A percentile compares a stretch with the other conserved stretches of the same genome.
phyloP scores from a whole-genome alignment of 2,797 vertebrate genomes.

The Jordanella pulchra region DNA sequence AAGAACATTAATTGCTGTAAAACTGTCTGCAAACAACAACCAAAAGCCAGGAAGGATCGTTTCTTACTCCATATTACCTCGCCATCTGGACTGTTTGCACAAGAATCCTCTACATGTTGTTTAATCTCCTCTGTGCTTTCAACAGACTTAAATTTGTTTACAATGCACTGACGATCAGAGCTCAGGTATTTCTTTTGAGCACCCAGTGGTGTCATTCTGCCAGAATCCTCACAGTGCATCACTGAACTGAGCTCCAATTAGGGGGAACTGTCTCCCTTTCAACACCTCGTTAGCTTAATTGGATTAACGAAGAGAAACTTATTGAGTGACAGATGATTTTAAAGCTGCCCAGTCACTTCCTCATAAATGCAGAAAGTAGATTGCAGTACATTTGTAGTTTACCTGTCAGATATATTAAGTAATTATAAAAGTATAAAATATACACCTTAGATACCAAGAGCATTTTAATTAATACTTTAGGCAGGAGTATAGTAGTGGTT shows the following conservation, averaged over 20 bases:
- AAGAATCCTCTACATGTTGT: slow-evolving; percentile 2
- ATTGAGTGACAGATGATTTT: slow-evolving; percentile 44
- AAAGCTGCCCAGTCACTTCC: neutral
- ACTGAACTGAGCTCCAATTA: slow-evolving; percentile 51
- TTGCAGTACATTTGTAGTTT: slow-evolving; percentile 1
- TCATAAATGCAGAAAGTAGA: neutral
- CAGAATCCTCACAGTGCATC: slow-evolving; percentile 35
- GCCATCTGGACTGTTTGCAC: neutral
- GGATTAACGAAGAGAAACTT: slow-evolving; percentile 55
- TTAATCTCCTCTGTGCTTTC: neutral
- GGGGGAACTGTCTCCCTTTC: slow-evolving; percentile 46
- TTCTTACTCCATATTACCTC: neutral
- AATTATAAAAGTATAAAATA: neutral
- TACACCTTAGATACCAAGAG: neutral
- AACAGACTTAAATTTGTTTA: neutral
- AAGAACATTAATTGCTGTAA: neutral
- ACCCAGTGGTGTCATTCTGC: slow-evolving; percentile 29
- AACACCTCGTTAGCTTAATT: slow-evolving; percentile 59
- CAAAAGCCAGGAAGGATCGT: neutral
- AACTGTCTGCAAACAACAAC: neutral
- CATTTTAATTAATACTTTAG: neutral
- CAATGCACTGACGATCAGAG: neutral
- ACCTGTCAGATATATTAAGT: neutral
- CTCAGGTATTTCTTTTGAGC: slow-evolving; percentile 9
- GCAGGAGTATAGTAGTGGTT: too few species aligned